phyloP scores from a whole-genome alignment of 2,113 vertebrate genomes.

The Delphinus delphis region DNA sequence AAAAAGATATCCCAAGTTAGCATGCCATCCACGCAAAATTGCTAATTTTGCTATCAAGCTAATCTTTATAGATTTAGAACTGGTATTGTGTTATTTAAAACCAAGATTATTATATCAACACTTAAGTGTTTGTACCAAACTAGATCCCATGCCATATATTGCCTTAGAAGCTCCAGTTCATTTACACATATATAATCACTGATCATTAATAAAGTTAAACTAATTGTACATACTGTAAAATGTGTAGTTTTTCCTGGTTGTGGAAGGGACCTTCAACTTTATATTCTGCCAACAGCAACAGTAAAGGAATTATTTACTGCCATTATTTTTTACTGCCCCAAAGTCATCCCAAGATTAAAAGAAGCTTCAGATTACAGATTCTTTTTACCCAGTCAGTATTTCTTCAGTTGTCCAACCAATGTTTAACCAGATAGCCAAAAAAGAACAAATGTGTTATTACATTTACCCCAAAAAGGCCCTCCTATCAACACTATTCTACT shows the following conservation, averaged over 20 bases:
- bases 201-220: slow-evolving; percentile 55
- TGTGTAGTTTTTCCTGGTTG: slow-evolving; percentile 64
- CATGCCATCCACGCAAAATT: slow-evolving; percentile 59
- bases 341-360: slow-evolving; percentile 42
- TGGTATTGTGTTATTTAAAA: slow-evolving; percentile 53
- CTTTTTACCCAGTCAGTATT: slow-evolving; percentile 2
- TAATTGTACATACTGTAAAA: slow-evolving; percentile 76
- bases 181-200: slow-evolving; percentile 4
- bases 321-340: neutral
- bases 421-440: neutral
- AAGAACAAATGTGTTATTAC: slow-evolving; percentile 12
- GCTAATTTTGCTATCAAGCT: slow-evolving; percentile 55
- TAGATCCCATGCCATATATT: slow-evolving; percentile 62
- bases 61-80: slow-evolving; percentile 27
- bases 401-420: neutral
- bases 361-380: slow-evolving; percentile 20
- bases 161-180: slow-evolving; percentile 49
- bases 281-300: slow-evolving; percentile 75
- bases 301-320: slow-evolving; percentile 66
- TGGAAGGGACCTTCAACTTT: slow-evolving; percentile 71
- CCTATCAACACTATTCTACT: neutral
- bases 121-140: slow-evolving; percentile 39
- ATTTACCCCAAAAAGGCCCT: neutral
- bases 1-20: slow-evolving; percentile 53
- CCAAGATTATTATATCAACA: neutral